Evolutionary conservation across 2,797 vertebrate species (phyloP).

Genomic region (Dendrocincla fuliginosa): DNA sequence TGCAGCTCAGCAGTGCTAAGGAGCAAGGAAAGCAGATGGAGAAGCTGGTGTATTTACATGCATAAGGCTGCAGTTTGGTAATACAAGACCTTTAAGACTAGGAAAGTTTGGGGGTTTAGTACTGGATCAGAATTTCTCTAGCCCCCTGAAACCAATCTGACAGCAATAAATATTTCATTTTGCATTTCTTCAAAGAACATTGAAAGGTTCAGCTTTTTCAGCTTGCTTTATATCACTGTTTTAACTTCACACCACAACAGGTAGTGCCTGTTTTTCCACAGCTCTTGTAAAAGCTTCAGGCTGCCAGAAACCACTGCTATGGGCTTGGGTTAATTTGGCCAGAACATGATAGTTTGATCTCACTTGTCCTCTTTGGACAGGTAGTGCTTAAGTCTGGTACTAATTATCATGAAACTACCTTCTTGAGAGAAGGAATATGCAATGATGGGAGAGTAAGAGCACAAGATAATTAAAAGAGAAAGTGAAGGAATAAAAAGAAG

Average conservation of each 20-base stretch:
- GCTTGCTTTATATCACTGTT: neutral
- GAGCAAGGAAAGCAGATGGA: neutral
- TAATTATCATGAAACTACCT: neutral
- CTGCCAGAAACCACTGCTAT: neutral
- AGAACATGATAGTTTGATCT: neutral
- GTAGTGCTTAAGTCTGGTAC: neutral
- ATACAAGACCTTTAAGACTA: neutral
- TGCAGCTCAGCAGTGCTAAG: neutral
- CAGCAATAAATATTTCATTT: neutral
- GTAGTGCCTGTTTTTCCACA: neutral
- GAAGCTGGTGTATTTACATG: neutral
- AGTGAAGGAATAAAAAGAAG: neutral
- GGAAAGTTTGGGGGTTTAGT: neutral
- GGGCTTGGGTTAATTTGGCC: neutral
- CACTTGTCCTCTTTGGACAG: neutral
- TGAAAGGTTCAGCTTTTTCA: neutral
- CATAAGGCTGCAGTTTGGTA: neutral
- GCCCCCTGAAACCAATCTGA: neutral
- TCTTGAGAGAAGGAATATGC: neutral
- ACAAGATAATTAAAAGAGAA: neutral
- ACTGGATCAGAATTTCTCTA: neutral
- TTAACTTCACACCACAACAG: neutral
- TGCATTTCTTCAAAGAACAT: neutral
- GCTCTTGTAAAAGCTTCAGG: neutral
- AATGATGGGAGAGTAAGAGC: neutral